Percentiles rank a stretch among this genome's conserved stretches.
phyloP scores from a whole-genome alignment of 2,113 vertebrate genomes.

The Falcunculus frontatus region DNA sequence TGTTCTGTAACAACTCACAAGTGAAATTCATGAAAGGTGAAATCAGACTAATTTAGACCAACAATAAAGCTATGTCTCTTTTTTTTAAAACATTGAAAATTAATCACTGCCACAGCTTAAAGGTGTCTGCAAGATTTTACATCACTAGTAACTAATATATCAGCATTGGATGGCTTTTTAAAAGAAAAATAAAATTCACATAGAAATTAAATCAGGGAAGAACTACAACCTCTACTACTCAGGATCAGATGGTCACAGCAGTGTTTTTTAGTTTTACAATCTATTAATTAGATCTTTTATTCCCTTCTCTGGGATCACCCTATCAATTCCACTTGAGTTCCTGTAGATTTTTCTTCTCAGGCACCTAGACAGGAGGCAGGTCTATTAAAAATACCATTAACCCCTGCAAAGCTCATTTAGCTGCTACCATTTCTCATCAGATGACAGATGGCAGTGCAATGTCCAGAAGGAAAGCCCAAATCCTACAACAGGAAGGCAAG shows the following conservation, averaged over 20 bases:
- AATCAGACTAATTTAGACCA: constrained; percentile 1
- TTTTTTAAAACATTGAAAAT: not conserved
- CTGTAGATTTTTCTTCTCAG: not conserved
- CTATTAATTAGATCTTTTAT: constrained; percentile 51
- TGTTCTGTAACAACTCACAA: not conserved
- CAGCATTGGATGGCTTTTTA: not conserved
- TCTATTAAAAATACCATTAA: constrained; percentile 30
- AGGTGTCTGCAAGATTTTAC: not conserved
- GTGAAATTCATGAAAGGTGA: not conserved
- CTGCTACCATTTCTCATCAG: not conserved
- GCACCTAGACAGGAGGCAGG: not conserved
- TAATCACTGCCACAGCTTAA: not conserved
- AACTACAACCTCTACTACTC: not conserved
- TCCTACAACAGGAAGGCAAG: not conserved
- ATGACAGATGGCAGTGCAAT: not conserved
- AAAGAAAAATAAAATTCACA: not conserved
- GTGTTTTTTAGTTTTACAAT: constrained; percentile 2
- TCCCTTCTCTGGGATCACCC: not conserved
- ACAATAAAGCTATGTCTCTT: not conserved
- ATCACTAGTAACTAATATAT: not conserved
- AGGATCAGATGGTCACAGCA: not conserved
- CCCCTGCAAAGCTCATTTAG: not conserved
- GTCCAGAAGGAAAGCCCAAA: not conserved
- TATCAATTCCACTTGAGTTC: not conserved
- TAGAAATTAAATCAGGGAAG: constrained; percentile 1